A percentile compares a stretch with the other conserved stretches of the same genome.
Conservation (phyloP, 2,113 vertebrate species). For the Tiliqua scincoides region DNA sequence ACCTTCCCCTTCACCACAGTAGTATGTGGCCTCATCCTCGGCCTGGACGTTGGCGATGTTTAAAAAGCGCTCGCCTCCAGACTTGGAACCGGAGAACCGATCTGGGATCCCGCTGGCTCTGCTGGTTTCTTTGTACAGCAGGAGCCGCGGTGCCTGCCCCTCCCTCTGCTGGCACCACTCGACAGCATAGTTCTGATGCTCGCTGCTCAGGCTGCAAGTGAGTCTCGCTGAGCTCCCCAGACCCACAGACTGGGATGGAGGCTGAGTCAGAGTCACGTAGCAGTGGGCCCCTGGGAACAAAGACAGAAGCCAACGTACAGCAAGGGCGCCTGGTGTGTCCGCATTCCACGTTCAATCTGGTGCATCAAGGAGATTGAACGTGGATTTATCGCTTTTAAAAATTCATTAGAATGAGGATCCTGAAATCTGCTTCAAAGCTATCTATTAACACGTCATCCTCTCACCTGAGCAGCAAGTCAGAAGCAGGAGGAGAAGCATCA, state of each 20-base stretch:
- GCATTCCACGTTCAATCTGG: too few species aligned
- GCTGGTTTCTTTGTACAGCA: not conserved
- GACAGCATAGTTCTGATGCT: not conserved
- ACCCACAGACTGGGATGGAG: not conserved
- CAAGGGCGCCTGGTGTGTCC: too few species aligned
- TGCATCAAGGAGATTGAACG: too few species aligned
- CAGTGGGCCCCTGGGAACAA: too few species aligned
- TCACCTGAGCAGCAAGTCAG: too few species aligned
- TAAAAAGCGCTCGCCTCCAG: not conserved
- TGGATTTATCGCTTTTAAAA: too few species aligned
- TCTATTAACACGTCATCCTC: too few species aligned
- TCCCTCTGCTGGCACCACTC: slow-evolving; percentile 10
- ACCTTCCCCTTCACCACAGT: too few species aligned
- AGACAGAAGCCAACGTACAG: too few species aligned
- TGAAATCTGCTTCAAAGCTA: too few species aligned
- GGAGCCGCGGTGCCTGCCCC: not conserved
- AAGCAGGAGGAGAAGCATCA: too few species aligned
- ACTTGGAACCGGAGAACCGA: slow-evolving; percentile 18
- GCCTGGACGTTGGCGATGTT: not conserved
- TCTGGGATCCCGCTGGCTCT: slow-evolving; percentile 4
- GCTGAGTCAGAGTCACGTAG: not conserved
- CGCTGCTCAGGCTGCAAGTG: not conserved
- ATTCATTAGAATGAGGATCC: too few species aligned
- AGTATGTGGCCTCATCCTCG: slow-evolving; percentile 4
- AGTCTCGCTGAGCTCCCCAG: slow-evolving; percentile 8